Evolutionary conservation across 2,113 vertebrate genomes (phyloP).

Genomic region (Barbus barbus): DNA sequence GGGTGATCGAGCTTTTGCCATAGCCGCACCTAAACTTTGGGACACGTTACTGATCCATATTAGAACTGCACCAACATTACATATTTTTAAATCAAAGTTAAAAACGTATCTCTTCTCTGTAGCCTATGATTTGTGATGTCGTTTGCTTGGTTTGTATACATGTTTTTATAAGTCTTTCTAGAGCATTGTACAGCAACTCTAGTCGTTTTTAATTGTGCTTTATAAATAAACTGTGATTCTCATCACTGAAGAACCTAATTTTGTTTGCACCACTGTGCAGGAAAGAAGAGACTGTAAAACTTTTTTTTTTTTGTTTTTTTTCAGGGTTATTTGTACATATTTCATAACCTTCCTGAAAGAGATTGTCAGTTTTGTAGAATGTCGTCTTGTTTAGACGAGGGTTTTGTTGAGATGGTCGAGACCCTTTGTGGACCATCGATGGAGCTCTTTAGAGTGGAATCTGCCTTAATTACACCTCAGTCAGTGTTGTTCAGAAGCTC

Average conservation of each 20-base stretch:
- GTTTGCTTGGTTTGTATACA: too few relatives aligned
- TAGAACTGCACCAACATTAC: too few relatives aligned
- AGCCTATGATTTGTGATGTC: too few relatives aligned
- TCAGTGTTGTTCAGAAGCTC: slow-evolving; percentile 3
- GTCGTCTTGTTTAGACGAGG: slow-evolving; percentile 18
- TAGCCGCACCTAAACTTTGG: too few relatives aligned
- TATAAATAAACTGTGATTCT: too few relatives aligned
- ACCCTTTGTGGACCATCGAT: slow-evolving; percentile 8
- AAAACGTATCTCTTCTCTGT: too few relatives aligned
- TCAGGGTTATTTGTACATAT: not conserved
- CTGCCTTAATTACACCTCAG: slow-evolving; percentile 42
- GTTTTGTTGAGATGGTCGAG: slow-evolving; percentile 10
- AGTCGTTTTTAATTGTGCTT: too few relatives aligned
- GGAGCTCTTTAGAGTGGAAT: slow-evolving; percentile 18
- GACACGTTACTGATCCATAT: too few relatives aligned
- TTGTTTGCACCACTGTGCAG: not conserved
- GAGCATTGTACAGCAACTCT: too few relatives aligned
- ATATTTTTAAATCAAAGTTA: too few relatives aligned
- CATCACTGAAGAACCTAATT: not conserved
- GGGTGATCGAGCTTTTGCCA: too few relatives aligned
- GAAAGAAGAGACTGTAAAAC: not conserved
- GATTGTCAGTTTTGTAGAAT: not conserved
- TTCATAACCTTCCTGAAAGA: not conserved
- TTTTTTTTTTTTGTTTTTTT: not conserved
- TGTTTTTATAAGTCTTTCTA: too few relatives aligned